Base-by-base conservation (phyloP, 2,113 vertebrate species). In the Periophthalmodon schlosseri region DNA sequence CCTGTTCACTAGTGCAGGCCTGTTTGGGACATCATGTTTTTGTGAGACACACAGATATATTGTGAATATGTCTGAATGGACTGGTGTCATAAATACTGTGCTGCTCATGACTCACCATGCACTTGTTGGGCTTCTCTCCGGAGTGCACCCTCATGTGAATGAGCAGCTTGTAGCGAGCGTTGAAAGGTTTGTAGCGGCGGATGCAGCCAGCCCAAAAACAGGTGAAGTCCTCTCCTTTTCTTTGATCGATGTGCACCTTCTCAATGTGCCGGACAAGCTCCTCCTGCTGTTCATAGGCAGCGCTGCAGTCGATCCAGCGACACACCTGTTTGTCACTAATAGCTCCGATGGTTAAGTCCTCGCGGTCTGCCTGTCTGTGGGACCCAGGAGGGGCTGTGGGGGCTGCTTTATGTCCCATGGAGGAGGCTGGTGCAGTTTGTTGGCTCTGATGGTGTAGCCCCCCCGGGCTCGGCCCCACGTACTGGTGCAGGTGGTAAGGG, bases 111-210 rank as follows among this genome's bases (percentile, higher is more conserved):
- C 97, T 98, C 91, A 99, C 98, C 98, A 99, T 99, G 65, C 98
- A 99, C 88, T 98, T 99, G 95, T 99, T 99, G 65, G 98, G 98
- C 90, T 99, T 99, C 91, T 99, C 98, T 66, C 98, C 98, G 0
- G 98, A 99, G 92, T 99, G 98, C 84, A 99, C 98, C 77, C 97
- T 95, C 97, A 99, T 99, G 89, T 99, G 98, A 91, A 99, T 99
- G 87, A 99, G 96, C 89, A 99, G 95, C 92, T 99, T 99, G 94
- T 99, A 99, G 83, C 98, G 98, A 57, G 98, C 98, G 14, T 99
- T 99, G 94, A 99, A 99, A 84, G 98, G 97, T 83, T 99, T 98
- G 87, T 98, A 98, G 33, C 97, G 96, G 36, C 98, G 96, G 80
- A 97, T 95, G 23, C 98, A 99, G 80, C 97, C 97, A 0, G 96